Evolutionary conservation across 2,113 vertebrate genomes (phyloP).

Genomic region (Micromys minutus): DNA sequence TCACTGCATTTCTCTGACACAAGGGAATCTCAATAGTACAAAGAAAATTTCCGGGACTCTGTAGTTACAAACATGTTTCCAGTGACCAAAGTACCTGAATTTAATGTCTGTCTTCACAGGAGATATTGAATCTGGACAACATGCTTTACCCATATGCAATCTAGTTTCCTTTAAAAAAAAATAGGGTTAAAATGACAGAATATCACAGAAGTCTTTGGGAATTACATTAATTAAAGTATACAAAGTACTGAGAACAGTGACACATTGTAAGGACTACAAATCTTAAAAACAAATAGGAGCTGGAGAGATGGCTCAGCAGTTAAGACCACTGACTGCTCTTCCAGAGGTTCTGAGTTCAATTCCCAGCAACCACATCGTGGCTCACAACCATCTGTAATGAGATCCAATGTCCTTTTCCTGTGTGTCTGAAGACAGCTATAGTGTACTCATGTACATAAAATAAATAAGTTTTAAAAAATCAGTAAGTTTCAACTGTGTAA

Average conservation of each 20-base stretch:
- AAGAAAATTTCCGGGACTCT: background rate
- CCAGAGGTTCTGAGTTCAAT: no score
- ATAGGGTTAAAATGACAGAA: background rate
- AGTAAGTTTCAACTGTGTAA: background rate
- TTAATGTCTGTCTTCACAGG: background rate
- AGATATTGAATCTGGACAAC: background rate
- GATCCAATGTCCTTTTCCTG: no score
- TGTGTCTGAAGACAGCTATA: no score
- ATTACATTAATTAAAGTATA: background rate
- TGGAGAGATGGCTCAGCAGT: no score
- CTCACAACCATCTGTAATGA: no score
- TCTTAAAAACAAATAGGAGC: background rate
- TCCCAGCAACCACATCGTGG: no score
- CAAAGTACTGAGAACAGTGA: background rate
- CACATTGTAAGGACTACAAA: background rate
- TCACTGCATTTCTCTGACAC: background rate
- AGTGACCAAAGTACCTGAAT: background rate
- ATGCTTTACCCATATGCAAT: background rate
- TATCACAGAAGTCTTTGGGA: background rate
- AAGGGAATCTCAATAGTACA: background rate
- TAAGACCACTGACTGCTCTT: no score
- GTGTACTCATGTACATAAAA: no score
- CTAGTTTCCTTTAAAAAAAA: background rate
- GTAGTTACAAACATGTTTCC: background rate
- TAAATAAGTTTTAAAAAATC: background rate